phyloP scores from a whole-genome alignment of 2,113 vertebrate species.

The Cyprichromis sp. region DNA sequence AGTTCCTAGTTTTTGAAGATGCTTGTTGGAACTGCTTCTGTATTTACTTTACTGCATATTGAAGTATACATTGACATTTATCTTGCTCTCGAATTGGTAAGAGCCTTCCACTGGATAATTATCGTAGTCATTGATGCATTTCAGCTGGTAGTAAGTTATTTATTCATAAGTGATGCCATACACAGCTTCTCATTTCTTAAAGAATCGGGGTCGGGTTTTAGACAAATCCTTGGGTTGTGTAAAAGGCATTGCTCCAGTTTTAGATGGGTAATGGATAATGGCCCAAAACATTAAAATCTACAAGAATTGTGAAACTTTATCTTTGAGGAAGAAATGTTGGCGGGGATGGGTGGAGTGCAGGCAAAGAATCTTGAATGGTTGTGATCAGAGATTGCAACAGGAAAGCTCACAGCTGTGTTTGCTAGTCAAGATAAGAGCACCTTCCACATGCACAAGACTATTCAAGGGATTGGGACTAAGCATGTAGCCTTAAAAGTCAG shows the following conservation, averaged over 20 bases:
- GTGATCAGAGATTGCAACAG: background rate
- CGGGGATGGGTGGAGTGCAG: rapidly evolving
- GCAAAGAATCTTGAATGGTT: background rate
- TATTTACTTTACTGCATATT: background rate
- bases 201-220: rapidly evolving
- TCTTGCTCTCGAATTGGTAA: background rate
- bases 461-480: background rate
- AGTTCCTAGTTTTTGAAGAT: background rate
- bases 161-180: background rate
- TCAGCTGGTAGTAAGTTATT: background rate
- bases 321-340: background rate
- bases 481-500: background rate
- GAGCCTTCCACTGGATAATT: background rate
- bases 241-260: background rate
- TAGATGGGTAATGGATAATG: background rate
- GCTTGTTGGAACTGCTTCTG: background rate
- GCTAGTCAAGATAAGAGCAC: background rate
- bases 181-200: background rate
- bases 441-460: background rate
- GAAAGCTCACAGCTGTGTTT: background rate
- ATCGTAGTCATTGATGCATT: rapidly evolving
- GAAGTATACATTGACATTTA: background rate
- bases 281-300: background rate
- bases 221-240: background rate
- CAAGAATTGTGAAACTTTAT: rapidly evolving